Evolutionary conservation across 2,888 invertebrate genomes (phyloP).

Genomic region (Synergus gifuensis): DNA sequence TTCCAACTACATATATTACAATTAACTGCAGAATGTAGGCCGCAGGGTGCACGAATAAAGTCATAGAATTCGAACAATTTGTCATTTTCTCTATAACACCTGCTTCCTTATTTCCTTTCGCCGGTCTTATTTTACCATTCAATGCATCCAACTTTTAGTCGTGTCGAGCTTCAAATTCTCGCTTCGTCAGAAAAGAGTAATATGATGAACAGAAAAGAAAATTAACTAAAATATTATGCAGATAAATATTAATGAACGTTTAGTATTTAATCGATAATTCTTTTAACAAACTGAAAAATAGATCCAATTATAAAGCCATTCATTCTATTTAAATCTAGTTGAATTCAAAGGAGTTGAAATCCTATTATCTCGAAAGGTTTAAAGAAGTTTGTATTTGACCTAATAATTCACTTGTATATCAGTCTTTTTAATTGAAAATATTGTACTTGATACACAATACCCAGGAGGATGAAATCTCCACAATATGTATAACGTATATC

Average conservation of each 20-base stretch:
- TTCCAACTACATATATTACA: slow-evolving; percentile 27
- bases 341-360: no score
- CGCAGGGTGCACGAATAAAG: slow-evolving; percentile 55
- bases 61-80: slow-evolving; percentile 60
- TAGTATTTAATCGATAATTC: no score
- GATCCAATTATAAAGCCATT: no score
- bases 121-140: background rate
- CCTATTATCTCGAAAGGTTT: no score
- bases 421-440: background rate
- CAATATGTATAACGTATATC: slow-evolving; percentile 24
- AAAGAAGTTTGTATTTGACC: background rate
- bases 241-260: no score
- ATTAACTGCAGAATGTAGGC: slow-evolving; percentile 34
- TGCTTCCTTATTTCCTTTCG: slow-evolving; percentile 16
- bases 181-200: no score
- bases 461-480: slow-evolving; percentile 36
- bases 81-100: slow-evolving; percentile 51
- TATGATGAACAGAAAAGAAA: no score
- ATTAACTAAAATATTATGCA: no score
- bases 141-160: background rate
- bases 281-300: no score
- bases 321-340: no score
- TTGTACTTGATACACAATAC: background rate
- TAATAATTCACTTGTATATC: background rate
- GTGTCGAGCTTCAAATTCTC: no score